A percentile compares a stretch with the other conserved stretches of the same genome.
Conservation (phyloP, 2,888 invertebrate genomes). For the Hydropsyche betteni region DNA sequence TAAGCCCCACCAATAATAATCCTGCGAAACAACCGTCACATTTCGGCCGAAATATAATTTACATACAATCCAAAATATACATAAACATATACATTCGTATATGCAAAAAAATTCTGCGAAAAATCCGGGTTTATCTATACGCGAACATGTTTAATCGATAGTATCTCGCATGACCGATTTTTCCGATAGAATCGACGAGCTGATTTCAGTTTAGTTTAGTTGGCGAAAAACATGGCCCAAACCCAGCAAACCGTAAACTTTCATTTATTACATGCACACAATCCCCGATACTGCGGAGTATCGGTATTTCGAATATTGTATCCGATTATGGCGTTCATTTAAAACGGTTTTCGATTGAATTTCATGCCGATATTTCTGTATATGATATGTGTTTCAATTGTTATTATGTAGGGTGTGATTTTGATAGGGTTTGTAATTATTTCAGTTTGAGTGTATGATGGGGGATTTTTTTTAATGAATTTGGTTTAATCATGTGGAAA, state of each 20-base stretch:
- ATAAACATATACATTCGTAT: no score
- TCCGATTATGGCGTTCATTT: constrained; percentile 9
- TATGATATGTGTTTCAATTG: background rate
- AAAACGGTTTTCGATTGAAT: no score
- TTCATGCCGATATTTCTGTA: background rate
- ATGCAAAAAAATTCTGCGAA: background rate
- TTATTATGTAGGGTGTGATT: background rate
- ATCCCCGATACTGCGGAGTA: constrained; percentile 12
- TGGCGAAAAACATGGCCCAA: constrained; percentile 48
- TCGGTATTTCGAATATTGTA: constrained; percentile 14
- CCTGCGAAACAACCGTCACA: constrained; percentile 18
- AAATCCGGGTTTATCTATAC: background rate
- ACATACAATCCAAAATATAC: no score
- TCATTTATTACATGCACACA: constrained; percentile 43
- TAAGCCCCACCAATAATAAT: constrained; percentile 10
- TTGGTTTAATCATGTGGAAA: no score
- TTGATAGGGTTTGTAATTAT: background rate
- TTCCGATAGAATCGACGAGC: constrained; percentile 32
- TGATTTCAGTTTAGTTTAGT: constrained; percentile 44
- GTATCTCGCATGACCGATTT: constrained; percentile 37
- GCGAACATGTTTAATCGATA: constrained; percentile 30
- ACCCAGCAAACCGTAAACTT: constrained; percentile 40
- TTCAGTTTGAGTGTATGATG: background rate
- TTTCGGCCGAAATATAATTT: no score
- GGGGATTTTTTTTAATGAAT: no score